These are phyloP conservation scores for Polypedilum pembai DNA, from an alignment of 1,140 invertebrate species.

Conservation along the genomic window DNA sequence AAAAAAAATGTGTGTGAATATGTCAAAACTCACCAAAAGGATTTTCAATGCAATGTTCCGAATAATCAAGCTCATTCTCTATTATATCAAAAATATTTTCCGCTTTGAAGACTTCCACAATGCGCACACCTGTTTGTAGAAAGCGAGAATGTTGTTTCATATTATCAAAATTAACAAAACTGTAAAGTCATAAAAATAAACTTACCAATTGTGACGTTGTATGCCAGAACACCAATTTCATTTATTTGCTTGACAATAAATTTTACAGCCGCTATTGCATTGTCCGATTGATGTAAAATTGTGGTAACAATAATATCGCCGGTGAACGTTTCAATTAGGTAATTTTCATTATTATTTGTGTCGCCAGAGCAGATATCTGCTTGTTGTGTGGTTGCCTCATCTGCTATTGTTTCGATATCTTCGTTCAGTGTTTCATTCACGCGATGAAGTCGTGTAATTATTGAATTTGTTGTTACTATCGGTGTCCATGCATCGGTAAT, in stretches of 20 bases:
- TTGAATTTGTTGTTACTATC: neutral
- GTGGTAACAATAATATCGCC: neutral
- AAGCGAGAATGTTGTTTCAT: neutral
- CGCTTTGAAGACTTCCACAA: neutral
- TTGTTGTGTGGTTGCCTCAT: neutral
- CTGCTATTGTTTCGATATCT: neutral
- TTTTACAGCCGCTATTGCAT: neutral
- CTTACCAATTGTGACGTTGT: neutral
- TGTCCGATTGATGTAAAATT: neutral
- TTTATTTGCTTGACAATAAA: neutral
- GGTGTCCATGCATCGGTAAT: neutral
- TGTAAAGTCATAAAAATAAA: too few relatives aligned
- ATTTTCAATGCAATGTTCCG: neutral
- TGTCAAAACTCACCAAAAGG: neutral
- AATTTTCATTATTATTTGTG: neutral
- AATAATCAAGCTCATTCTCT: slow-evolving; percentile 7
- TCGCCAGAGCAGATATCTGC: neutral
- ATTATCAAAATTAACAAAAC: too few relatives aligned
- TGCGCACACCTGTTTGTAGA: neutral
- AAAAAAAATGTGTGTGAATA: neutral
- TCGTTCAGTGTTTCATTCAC: neutral
- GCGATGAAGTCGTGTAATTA: neutral
- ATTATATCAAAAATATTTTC: neutral
- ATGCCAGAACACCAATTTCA: neutral
- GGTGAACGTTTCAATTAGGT: neutral